Evolutionary conservation across 1,140 invertebrate species (phyloP).

Genomic region (Lucilia sericata): DNA sequence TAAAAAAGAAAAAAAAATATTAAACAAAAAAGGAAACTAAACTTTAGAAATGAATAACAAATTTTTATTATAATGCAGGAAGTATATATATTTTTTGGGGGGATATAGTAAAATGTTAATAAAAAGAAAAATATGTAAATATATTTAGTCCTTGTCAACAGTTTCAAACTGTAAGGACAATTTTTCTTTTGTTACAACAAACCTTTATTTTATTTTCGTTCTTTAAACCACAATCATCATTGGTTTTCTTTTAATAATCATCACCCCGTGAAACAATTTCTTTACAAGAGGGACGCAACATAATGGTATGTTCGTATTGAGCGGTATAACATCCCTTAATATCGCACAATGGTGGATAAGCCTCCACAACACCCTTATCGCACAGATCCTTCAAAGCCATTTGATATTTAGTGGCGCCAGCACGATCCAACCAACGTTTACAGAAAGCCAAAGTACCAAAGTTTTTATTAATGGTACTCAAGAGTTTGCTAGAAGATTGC

Average conservation of each 20-base stretch:
- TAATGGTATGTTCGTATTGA: conserved; percentile 99
- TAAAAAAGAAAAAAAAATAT: background rate
- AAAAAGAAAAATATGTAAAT: background rate
- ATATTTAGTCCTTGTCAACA: background rate
- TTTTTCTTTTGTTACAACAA: conserved; percentile 3
- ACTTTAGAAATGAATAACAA: background rate
- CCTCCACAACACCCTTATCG: conserved; percentile 94
- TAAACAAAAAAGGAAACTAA: background rate
- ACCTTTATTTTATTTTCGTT: background rate
- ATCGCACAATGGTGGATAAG: conserved; percentile 98
- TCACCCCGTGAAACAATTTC: conserved; percentile 96
- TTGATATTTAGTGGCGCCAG: conserved; percentile 97
- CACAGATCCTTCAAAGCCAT: conserved; percentile 99
- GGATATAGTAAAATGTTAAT: background rate
- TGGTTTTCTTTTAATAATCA: conserved; percentile 82
- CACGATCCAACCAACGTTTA: conserved; percentile 97
- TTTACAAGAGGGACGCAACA: conserved; percentile 97
- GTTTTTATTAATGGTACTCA: conserved; percentile 97
- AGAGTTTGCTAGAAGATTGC: conserved; percentile 90
- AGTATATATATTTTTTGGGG: background rate
- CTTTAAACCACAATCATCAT: background rate
- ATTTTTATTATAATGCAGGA: background rate
- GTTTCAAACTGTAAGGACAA: background rate
- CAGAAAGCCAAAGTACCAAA: conserved; percentile 99
- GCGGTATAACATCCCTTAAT: conserved; percentile 98